phyloP scores from a whole-genome alignment of 2,797 vertebrate species.

The Cyprinodon diabolis region DNA sequence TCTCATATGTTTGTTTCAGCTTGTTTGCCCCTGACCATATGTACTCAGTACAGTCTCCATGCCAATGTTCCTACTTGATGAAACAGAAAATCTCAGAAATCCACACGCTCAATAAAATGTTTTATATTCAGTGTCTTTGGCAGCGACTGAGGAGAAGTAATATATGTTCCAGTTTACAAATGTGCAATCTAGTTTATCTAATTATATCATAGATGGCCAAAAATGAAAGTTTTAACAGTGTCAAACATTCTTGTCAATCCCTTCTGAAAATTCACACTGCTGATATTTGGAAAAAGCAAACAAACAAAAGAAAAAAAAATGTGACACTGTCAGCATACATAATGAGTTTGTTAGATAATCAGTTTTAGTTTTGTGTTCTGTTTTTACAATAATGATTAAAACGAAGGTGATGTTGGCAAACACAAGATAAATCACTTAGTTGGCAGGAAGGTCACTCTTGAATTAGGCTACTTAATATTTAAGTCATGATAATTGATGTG shows the following conservation, averaged over 20 bases:
- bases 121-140: neutral
- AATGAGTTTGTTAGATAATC: neutral
- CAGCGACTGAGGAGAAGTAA: neutral
- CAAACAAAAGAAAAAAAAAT: neutral
- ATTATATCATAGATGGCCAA: neutral
- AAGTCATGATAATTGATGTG: slow-evolving; percentile 37
- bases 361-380: neutral
- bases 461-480: slow-evolving; percentile 35
- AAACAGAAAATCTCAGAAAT: slow-evolving; percentile 1
- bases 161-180: neutral
- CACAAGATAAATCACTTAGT: slow-evolving; percentile 3
- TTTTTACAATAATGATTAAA: neutral
- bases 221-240: neutral
- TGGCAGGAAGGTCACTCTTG: slow-evolving; percentile 14
- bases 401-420: slow-evolving; percentile 11
- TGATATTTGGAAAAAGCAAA: neutral
- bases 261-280: neutral
- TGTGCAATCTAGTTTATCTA: neutral
- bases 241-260: neutral
- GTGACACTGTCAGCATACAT: neutral
- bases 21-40: neutral
- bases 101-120: neutral
- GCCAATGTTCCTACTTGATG: neutral
- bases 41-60: neutral
- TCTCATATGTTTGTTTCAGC: neutral